These are phyloP conservation scores for Meliscaeva auricollis DNA, from an alignment of 2,888 invertebrate species.

Conservation along the genomic window DNA sequence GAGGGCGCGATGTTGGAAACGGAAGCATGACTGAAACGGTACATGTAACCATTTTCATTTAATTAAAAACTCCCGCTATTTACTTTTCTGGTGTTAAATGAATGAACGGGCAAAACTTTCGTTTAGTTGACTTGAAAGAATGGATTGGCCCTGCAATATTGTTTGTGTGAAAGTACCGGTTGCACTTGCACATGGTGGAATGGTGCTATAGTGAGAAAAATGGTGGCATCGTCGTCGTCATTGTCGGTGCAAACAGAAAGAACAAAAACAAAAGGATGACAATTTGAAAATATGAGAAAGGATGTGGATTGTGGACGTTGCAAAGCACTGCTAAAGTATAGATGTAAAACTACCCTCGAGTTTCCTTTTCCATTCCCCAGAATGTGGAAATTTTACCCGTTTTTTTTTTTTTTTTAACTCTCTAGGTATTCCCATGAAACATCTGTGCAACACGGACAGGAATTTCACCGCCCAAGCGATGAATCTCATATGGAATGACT, in stretches of 20 bases:
- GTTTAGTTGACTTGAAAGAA: constrained; percentile 66
- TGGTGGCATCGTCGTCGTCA: neutral
- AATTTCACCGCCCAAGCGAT: constrained; percentile 28
- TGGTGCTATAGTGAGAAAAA: constrained; percentile 1
- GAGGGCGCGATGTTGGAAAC: constrained; percentile 24
- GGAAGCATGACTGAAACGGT: constrained; percentile 61
- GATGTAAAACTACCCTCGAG: constrained; percentile 35
- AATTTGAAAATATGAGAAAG: constrained; percentile 50
- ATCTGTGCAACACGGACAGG: constrained; percentile 42
- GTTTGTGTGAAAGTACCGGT: constrained; percentile 12
- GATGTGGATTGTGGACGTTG: constrained; percentile 13
- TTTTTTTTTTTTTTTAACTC: constrained; percentile 7
- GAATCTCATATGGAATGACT: neutral
- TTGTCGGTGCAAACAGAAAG: neutral
- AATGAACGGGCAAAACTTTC: constrained; percentile 70
- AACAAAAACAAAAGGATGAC: constrained; percentile 39
- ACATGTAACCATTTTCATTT: constrained; percentile 72
- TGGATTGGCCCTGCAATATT: constrained; percentile 63
- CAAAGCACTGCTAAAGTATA: neutral
- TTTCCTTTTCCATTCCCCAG: constrained; percentile 49
- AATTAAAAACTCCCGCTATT: constrained; percentile 75
- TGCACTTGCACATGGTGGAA: neutral
- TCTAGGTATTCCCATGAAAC: constrained; percentile 37
- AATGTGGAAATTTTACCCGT: constrained; percentile 15
- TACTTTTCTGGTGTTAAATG: constrained; percentile 72